These are phyloP conservation scores for Venustoraphidia nigricollis DNA, from an alignment of 2,888 invertebrate species.

Conservation along the genomic window DNA sequence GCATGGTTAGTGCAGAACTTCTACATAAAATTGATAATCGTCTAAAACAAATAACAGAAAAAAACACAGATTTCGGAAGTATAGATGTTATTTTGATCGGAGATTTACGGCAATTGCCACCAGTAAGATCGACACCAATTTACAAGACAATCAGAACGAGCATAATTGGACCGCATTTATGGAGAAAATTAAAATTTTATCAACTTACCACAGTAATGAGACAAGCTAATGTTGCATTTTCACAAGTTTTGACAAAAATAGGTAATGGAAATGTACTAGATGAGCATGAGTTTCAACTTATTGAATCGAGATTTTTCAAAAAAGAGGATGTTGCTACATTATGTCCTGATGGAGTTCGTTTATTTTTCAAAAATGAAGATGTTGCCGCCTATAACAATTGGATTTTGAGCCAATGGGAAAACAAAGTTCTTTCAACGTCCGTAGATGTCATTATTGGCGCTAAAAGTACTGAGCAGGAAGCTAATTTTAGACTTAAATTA, in stretches of 20 bases:
- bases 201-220: slow-evolving; percentile 19
- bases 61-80: slow-evolving; percentile 20
- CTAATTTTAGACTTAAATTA: slow-evolving; percentile 10
- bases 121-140: slow-evolving; percentile 19
- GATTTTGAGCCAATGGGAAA: slow-evolving; percentile 7
- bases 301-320: slow-evolving; percentile 16
- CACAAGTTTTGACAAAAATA: slow-evolving; percentile 19
- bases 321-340: slow-evolving; percentile 13
- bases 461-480: slow-evolving; percentile 9
- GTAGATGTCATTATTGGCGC: slow-evolving; percentile 12
- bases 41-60: slow-evolving; percentile 20
- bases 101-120: slow-evolving; percentile 22
- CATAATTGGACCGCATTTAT: slow-evolving; percentile 16
- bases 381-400: slow-evolving; percentile 17
- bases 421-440: slow-evolving; percentile 12
- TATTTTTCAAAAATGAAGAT: slow-evolving; percentile 16
- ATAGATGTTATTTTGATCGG: slow-evolving; percentile 21
- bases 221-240: slow-evolving; percentile 20
- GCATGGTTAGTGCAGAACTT: slow-evolving; percentile 20
- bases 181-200: slow-evolving; percentile 19
- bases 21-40: slow-evolving; percentile 17
- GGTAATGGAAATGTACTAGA: slow-evolving; percentile 15
- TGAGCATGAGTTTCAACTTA: slow-evolving; percentile 13
- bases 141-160: slow-evolving; percentile 16
- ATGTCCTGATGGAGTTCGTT: slow-evolving; percentile 14